These are phyloP conservation scores for Stigmatopora nigra DNA, from an alignment of 2,113 vertebrate genomes.

Conservation along the genomic window DNA sequence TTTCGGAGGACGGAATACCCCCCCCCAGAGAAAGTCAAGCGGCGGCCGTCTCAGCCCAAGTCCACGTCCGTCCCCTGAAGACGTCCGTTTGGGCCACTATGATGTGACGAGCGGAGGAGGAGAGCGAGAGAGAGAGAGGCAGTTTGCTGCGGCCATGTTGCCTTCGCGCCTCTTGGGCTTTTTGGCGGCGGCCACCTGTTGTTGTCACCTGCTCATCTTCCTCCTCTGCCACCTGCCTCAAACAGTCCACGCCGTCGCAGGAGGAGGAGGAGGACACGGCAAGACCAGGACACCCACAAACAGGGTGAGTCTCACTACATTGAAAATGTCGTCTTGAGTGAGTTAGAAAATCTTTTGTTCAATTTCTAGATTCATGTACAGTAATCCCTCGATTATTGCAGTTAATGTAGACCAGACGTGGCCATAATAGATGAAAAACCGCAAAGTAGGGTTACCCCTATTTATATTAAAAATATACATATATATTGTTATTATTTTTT, in stretches of 20 bases:
- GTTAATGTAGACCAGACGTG: no score
- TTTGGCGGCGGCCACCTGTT: background rate
- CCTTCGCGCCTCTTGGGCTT: background rate
- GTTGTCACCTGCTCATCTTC: constrained; percentile 2
- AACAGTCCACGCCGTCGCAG: background rate
- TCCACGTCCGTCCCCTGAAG: no score
- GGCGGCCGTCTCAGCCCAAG: background rate
- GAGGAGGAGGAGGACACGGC: no score
- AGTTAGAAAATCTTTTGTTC: no score
- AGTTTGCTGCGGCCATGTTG: constrained; percentile 2
- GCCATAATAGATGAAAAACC: no score
- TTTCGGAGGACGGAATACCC: no score
- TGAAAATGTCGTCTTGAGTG: background rate
- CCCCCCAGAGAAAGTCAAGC: background rate
- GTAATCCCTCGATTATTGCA: no score
- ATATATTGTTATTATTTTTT: no score
- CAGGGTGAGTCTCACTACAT: constrained; percentile 12
- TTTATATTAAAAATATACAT: no score
- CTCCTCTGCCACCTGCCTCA: background rate
- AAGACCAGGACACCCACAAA: background rate
- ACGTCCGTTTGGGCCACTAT: background rate
- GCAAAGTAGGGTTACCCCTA: no score
- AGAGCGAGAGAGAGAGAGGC: no score
- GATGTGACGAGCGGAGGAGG: background rate
- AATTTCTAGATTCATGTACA: no score